Evolutionary conservation across 2,888 invertebrate species (phyloP).

Genomic region (Zonitis immaculata): DNA sequence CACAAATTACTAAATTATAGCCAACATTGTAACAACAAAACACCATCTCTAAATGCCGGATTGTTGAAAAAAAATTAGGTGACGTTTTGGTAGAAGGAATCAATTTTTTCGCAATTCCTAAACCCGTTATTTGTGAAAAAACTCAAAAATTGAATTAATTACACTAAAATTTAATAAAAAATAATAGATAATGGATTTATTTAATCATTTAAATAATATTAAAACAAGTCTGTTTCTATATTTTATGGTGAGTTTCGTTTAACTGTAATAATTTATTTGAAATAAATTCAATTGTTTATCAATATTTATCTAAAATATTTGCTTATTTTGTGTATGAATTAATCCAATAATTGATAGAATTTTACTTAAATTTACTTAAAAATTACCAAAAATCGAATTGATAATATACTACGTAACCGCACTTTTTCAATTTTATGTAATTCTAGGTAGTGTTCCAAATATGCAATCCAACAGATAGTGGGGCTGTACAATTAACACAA

Average conservation of each 20-base stretch:
- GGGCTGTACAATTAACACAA: constrained; percentile 74
- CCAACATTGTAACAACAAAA: too few species aligned
- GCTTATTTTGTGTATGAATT: not conserved
- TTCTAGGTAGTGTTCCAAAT: constrained; percentile 54
- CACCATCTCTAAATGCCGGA: too few species aligned
- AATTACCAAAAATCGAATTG: too few species aligned
- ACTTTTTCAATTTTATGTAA: constrained; percentile 5
- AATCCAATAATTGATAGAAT: not conserved
- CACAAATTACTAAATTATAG: too few species aligned
- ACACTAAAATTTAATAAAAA: too few species aligned
- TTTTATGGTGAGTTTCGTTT: constrained; percentile 44
- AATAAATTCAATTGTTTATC: constrained; percentile 15
- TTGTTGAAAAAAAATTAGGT: too few species aligned
- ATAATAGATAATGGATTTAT: not conserved
- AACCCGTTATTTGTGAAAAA: too few species aligned
- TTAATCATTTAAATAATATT: constrained; percentile 28
- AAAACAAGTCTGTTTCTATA: constrained; percentile 41
- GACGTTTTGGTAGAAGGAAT: too few species aligned
- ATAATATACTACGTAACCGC: constrained; percentile 10
- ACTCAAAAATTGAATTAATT: too few species aligned
- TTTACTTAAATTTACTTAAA: not conserved
- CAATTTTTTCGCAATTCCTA: too few species aligned
- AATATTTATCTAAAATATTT: not conserved
- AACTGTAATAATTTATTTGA: constrained; percentile 9
- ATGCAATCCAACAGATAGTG: constrained; percentile 75